Percentiles rank a stretch among this genome's conserved stretches.
Conservation (phyloP, 92 coral and sea anemone species). For the Virgularia gustaviana region DNA sequence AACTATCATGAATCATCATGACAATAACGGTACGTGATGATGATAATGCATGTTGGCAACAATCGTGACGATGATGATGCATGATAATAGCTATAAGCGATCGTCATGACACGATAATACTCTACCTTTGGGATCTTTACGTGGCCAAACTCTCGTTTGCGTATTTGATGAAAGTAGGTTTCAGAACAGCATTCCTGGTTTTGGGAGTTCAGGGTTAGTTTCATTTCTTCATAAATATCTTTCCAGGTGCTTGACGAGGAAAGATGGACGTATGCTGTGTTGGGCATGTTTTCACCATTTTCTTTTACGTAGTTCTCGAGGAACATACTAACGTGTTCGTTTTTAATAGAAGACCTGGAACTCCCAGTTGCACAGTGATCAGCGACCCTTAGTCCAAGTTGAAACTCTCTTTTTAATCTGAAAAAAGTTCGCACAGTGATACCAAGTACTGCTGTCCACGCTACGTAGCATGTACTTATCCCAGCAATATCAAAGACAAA, state of each 20-base stretch:
- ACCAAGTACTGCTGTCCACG: constrained; percentile 53
- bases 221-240: constrained; percentile 54
- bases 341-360: background rate
- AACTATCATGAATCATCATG: too few relatives aligned
- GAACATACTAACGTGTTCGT: constrained; percentile 41
- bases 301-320: constrained; percentile 53
- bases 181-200: constrained; percentile 28
- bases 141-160: constrained; percentile 48
- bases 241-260: constrained; percentile 37
- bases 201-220: constrained; percentile 16
- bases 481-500: constrained; percentile 43
- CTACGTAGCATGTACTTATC: constrained; percentile 39
- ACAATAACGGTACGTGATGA: too few relatives aligned
- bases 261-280: constrained; percentile 44
- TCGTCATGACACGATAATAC: too few relatives aligned
- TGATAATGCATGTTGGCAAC: too few relatives aligned
- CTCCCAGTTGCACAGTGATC: constrained; percentile 45
- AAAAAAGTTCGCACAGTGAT: constrained; percentile 51
- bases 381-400: constrained; percentile 32
- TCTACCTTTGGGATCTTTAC: constrained; percentile 68
- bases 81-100: too few relatives aligned
- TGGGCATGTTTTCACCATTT: constrained; percentile 62
- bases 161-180: constrained; percentile 29
- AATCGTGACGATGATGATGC: too few relatives aligned
- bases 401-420: constrained; percentile 46